Evolutionary conservation across 2,888 invertebrate genomes (phyloP).

Genomic region (Auanema sp.): DNA sequence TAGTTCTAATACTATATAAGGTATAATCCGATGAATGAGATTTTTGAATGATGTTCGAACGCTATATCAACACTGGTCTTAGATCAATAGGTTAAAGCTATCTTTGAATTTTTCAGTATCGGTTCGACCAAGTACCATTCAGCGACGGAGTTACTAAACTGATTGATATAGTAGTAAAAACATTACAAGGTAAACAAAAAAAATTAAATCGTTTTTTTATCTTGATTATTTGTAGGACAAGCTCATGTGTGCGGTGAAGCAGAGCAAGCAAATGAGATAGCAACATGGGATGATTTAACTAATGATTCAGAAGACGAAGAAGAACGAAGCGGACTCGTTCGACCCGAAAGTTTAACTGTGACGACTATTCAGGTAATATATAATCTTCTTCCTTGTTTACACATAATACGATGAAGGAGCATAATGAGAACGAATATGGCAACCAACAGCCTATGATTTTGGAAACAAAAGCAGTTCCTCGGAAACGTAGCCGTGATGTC

Average conservation of each 20-base stretch:
- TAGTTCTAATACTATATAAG: conserved; percentile 92
- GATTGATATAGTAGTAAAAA: conserved; percentile 86
- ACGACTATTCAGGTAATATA: conserved; percentile 26
- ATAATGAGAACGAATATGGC: conserved; percentile 1
- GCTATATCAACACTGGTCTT: too few species aligned
- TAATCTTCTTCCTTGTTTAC: not conserved
- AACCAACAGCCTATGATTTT: conserved; percentile 27
- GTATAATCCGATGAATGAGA: too few species aligned
- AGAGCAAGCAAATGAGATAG: conserved; percentile 30
- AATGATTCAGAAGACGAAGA: conserved; percentile 33
- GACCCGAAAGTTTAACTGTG: conserved; percentile 53
- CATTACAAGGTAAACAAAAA: conserved; percentile 77
- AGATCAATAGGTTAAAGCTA: too few species aligned
- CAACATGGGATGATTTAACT: conserved; percentile 34
- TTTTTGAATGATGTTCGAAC: too few species aligned
- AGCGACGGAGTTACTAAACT: conserved; percentile 76
- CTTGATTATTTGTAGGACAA: too few species aligned
- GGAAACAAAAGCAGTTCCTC: conserved; percentile 19
- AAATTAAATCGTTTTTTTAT: too few species aligned
- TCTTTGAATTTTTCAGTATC: conserved; percentile 64
- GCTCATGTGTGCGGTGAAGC: conserved; percentile 34
- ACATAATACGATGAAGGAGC: not conserved
- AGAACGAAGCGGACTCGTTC: conserved; percentile 7
- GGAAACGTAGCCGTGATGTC: conserved; percentile 11
- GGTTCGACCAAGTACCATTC: conserved; percentile 66